phyloP scores from a whole-genome alignment of 2,113 vertebrate species.

The Octodon degus region DNA sequence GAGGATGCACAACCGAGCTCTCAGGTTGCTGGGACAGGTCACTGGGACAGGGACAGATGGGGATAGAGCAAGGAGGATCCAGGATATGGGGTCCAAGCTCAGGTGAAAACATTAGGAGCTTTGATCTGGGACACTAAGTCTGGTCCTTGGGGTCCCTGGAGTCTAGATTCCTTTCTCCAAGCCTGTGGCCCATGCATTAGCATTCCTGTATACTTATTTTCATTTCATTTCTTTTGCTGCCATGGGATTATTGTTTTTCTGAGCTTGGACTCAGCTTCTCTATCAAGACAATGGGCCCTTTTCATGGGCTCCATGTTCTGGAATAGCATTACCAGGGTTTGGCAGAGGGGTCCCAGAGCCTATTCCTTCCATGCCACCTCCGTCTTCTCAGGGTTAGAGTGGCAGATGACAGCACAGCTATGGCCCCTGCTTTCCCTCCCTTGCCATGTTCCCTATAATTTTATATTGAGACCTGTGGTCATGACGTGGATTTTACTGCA shows the following conservation, averaged over 20 bases:
- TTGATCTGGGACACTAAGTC: not conserved
- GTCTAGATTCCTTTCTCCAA: not conserved
- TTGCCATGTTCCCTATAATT: constrained; percentile 87
- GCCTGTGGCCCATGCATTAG: not conserved
- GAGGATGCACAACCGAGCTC: not conserved
- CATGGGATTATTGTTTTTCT: not conserved
- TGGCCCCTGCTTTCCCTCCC: constrained; percentile 54
- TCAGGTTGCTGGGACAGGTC: not conserved
- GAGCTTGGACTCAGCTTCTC: constrained; percentile 39
- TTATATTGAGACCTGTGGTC: constrained; percentile 91
- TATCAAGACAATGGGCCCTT: not conserved
- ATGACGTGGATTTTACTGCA: constrained; percentile 92
- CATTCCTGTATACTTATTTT: not conserved
- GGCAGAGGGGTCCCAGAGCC: not conserved
- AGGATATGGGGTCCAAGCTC: not conserved
- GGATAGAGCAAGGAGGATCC: not conserved
- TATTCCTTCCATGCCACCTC: not conserved
- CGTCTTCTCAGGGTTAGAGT: constrained; percentile 54
- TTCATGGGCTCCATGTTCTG: constrained; percentile 1
- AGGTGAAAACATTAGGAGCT: not conserved
- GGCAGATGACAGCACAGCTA: constrained; percentile 65
- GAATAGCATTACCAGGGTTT: not conserved
- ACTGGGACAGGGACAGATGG: not conserved
- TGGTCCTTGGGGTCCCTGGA: not conserved
- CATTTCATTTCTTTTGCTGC: constrained; percentile 20